These are phyloP conservation scores for Hyphantria cunea DNA, from an alignment of 1,140 invertebrate genomes.

Conservation along the genomic window DNA sequence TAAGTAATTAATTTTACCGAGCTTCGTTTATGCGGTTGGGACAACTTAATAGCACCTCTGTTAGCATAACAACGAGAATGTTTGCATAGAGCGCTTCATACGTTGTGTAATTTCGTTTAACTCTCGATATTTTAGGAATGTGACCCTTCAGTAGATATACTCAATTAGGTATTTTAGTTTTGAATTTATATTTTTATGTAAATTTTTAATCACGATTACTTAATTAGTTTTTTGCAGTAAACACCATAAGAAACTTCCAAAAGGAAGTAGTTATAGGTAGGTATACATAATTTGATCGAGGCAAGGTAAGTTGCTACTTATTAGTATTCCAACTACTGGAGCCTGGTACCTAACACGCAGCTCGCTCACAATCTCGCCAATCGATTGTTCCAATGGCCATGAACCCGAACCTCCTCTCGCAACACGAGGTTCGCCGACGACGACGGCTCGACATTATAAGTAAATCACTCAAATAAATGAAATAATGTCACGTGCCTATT, in stretches of 20 bases:
- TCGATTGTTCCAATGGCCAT: constrained; percentile 73
- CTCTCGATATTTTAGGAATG: constrained; percentile 1
- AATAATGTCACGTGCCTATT: constrained; percentile 46
- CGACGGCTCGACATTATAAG: too few relatives aligned
- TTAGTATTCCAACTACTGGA: constrained; percentile 27
- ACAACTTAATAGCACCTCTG: constrained; percentile 57
- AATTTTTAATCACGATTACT: too few relatives aligned
- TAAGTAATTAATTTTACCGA: constrained; percentile 64
- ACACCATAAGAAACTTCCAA: too few relatives aligned
- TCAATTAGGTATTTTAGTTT: not conserved
- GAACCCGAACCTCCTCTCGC: constrained; percentile 61
- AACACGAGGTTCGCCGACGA: constrained; percentile 5
- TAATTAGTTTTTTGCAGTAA: too few relatives aligned
- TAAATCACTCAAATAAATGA: constrained; percentile 51
- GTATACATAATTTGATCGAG: too few relatives aligned
- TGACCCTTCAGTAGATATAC: constrained; percentile 3
- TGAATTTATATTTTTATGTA: too few relatives aligned
- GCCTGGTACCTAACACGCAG: constrained; percentile 34
- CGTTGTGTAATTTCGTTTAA: constrained; percentile 26
- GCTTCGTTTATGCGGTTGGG: constrained; percentile 52
- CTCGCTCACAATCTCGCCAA: constrained; percentile 51
- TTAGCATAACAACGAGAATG: constrained; percentile 27
- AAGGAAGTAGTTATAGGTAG: too few relatives aligned
- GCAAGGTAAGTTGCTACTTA: constrained; percentile 34
- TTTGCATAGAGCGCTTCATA: constrained; percentile 27